Evolutionary conservation across 2,888 invertebrate genomes (phyloP), one percentile per base, ranked within the genome.

Genomic region (Laspeyria flexula): DNA sequence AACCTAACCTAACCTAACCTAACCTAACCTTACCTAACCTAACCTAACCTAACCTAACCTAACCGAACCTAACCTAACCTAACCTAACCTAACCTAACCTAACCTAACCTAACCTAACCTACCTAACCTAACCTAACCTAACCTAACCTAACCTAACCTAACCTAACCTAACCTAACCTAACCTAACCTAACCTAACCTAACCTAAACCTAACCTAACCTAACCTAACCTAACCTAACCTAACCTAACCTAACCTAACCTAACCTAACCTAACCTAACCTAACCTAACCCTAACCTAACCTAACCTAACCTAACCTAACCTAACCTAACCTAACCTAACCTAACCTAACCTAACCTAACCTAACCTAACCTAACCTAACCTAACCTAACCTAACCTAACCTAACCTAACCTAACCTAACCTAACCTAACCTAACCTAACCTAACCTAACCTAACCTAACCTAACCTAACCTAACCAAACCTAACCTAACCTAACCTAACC

Each of bases 1-100:
- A 49, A 51, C 51, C 51, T 51, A 47, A 55, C 49, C 54, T 55
- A 55, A 55, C 54, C 55, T 49, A 49, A 49, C 49, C 45, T 49
- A 49, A 49, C 49, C 40, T 41, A 41, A 41, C 40, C 40, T 40
- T 29, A 40, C 40, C 40, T 40, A 40, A 40, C 51, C 42, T 43
- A 45, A 45, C 47, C 47, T 54, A 43, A 43, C 47, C 47, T 53
- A 53, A 47, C 52, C 47, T 47, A 53, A 47, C 53, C 43, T 43
- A 43, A 47, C 50, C 50, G 46, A 50, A 49, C 55, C 55, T 55
- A 55, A 55, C 55, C 55, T 55, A 55, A 55, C 55, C 50, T 50
- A 50, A 50, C 55, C 55, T 55, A 55, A 55, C 57, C 52, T 49
- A 53, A 53, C 56, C 52, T 52, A 52, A 52, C 52, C 56, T 49